Conservation (phyloP, 2,888 invertebrate species). For the Xestobium rufovillosum region DNA sequence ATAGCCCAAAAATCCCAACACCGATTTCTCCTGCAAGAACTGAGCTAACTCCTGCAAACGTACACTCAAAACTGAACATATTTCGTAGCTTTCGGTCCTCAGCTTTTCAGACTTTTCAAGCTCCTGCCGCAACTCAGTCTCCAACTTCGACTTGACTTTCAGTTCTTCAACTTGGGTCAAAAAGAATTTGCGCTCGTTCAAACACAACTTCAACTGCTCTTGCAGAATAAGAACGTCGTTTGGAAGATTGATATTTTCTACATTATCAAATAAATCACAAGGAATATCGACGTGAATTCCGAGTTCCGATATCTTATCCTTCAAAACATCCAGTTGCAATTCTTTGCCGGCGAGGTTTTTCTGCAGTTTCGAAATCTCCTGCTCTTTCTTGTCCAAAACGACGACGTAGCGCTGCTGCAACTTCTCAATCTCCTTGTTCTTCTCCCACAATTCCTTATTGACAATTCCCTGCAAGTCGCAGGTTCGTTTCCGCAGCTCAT, state of each 20-base stretch:
- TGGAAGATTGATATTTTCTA: background rate
- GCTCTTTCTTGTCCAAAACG: slow-evolving; percentile 28
- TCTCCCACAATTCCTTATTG: slow-evolving; percentile 52
- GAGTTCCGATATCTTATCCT: slow-evolving; percentile 34
- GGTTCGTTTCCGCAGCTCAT: slow-evolving; percentile 41
- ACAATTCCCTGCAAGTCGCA: slow-evolving; percentile 45
- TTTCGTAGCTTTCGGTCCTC: slow-evolving; percentile 40
- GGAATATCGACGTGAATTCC: slow-evolving; percentile 27
- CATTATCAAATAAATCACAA: slow-evolving; percentile 13
- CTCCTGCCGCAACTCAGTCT: slow-evolving; percentile 33
- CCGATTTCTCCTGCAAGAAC: slow-evolving; percentile 53
- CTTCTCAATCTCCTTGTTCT: slow-evolving; percentile 51
- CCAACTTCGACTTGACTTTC: slow-evolving; percentile 23
- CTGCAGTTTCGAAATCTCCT: slow-evolving; percentile 36
- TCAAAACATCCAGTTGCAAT: slow-evolving; percentile 33
- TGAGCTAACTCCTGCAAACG: slow-evolving; percentile 60
- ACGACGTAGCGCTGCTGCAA: slow-evolving; percentile 36
- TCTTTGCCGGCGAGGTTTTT: slow-evolving; percentile 40
- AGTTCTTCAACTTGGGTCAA: slow-evolving; percentile 28
- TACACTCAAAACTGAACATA: slow-evolving; percentile 48
- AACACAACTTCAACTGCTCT: slow-evolving; percentile 29
- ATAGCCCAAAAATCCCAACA: slow-evolving; percentile 47
- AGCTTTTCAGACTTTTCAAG: slow-evolving; percentile 38
- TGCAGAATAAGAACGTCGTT: slow-evolving; percentile 27
- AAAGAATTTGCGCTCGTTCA: slow-evolving; percentile 34